Evolutionary conservation across 2,797 vertebrate genomes (phyloP).

Genomic region (Sebastes dallii): DNA sequence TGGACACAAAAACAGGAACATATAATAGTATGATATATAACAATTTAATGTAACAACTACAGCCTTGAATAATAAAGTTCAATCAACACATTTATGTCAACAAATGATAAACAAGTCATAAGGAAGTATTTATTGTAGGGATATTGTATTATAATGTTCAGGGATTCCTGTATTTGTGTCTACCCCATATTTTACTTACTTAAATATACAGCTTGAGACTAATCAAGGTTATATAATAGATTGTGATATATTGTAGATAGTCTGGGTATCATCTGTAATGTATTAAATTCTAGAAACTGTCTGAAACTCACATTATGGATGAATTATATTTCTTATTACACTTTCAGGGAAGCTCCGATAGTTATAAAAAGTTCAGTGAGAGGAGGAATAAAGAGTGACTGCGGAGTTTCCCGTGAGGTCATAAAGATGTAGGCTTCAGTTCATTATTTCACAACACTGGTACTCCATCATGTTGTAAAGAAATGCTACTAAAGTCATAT

Average conservation of each 20-base stretch:
- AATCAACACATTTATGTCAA: background rate
- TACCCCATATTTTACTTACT: background rate
- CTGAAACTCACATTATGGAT: background rate
- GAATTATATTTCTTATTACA: background rate
- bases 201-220: background rate
- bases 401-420: slow-evolving; percentile 70
- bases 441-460: slow-evolving; percentile 14
- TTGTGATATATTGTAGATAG: background rate
- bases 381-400: slow-evolving; percentile 32
- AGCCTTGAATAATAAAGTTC: background rate
- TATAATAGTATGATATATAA: background rate
- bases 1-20: slow-evolving; percentile 10
- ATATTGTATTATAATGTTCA: background rate
- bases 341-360: background rate
- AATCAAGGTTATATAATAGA: background rate
- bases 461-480: background rate
- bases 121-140: background rate
- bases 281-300: background rate
- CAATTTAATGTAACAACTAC: background rate
- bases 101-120: background rate
- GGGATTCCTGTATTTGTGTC: background rate
- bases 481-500: background rate
- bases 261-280: background rate
- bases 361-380: background rate
- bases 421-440: slow-evolving; percentile 11